Conservation (phyloP, 2,113 vertebrate genomes). For the Microcebus griseorufus region DNA sequence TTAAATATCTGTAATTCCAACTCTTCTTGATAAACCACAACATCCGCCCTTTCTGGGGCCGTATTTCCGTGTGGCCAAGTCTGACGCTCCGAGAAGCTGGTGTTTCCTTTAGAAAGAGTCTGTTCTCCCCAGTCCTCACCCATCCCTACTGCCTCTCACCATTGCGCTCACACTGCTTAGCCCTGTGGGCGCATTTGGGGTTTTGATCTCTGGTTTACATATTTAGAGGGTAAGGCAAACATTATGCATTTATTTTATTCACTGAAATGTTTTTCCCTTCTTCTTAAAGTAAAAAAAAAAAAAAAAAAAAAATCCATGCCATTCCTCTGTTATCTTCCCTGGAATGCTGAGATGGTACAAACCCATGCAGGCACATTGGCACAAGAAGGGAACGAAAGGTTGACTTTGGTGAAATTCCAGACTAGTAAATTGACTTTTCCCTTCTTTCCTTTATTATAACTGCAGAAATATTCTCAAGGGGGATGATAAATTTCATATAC, state of each 20-base stretch:
- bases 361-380: accelerated
- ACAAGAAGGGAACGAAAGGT: not conserved
- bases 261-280: not conserved
- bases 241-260: not conserved
- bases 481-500: not conserved
- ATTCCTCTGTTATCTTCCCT: not conserved
- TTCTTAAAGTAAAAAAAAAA: not conserved
- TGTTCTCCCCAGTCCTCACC: not conserved
- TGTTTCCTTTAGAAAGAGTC: not conserved
- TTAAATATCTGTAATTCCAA: not conserved
- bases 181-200: not conserved
- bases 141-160: not conserved
- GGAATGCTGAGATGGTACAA: not conserved
- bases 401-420: not conserved
- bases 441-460: not conserved
- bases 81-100: not conserved
- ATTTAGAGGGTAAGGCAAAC: not conserved
- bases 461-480: not conserved
- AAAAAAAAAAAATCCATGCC: not conserved
- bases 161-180: not conserved
- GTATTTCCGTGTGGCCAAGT: not conserved
- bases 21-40: not conserved
- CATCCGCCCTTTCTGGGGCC: not conserved
- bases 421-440: not conserved
- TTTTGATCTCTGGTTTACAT: not conserved